Percentiles rank a stretch among this genome's conserved stretches.
phyloP scores from a whole-genome alignment of 2,888 invertebrate species.

The Hemithea aestivaria region DNA sequence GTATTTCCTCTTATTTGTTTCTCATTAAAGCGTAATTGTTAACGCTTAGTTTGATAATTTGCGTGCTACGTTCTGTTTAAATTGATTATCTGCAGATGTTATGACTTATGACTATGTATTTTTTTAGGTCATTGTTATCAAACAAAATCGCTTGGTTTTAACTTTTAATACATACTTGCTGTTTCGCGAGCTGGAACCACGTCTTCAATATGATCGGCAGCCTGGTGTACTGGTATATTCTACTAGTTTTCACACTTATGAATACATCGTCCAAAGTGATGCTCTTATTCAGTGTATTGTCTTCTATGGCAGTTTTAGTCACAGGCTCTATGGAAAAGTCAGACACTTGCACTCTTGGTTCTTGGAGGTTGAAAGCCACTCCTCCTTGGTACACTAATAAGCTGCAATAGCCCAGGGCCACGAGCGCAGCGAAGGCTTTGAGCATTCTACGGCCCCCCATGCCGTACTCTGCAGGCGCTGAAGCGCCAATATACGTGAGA shows the following conservation, averaged over 20 bases:
- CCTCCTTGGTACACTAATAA: slow-evolving; percentile 81
- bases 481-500: slow-evolving; percentile 54
- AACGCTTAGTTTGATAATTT: slow-evolving; percentile 1
- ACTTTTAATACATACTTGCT: slow-evolving; percentile 83
- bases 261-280: slow-evolving; percentile 92
- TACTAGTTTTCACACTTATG: slow-evolving; percentile 97
- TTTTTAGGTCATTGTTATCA: slow-evolving; percentile 11
- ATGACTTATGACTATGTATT: slow-evolving; percentile 1
- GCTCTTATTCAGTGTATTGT: slow-evolving; percentile 68
- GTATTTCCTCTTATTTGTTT: slow-evolving; percentile 19
- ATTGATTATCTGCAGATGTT: slow-evolving; percentile 11
- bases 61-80: slow-evolving; percentile 1
- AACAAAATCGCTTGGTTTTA: slow-evolving; percentile 3
- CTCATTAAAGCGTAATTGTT: slow-evolving; percentile 14
- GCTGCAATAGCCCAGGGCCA: slow-evolving; percentile 80
- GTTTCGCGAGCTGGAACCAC: slow-evolving; percentile 95
- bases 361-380: slow-evolving; percentile 71
- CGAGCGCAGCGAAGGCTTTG: slow-evolving; percentile 72
- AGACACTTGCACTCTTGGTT: slow-evolving; percentile 66
- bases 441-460: slow-evolving; percentile 71
- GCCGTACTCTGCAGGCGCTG: slow-evolving; percentile 60
- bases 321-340: slow-evolving; percentile 72
- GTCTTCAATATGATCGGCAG: slow-evolving; percentile 94
- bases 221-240: slow-evolving; percentile 90
- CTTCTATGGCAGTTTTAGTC: slow-evolving; percentile 63